A percentile compares a stretch with the other conserved stretches of the same genome.
phyloP scores from a whole-genome alignment of 2,113 vertebrate species.

The Hassar affinis region DNA sequence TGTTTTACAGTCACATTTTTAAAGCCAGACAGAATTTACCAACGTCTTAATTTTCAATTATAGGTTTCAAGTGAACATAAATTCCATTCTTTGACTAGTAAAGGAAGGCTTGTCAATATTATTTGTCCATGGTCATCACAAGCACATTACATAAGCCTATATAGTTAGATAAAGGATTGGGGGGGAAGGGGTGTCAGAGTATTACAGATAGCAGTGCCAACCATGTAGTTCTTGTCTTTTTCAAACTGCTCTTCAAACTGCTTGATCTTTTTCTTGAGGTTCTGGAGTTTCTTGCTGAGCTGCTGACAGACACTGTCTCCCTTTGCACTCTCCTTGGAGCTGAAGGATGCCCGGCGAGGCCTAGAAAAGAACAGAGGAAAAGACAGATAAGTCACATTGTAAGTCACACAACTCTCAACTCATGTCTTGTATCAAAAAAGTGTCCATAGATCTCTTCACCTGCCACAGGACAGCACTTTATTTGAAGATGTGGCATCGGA shows the following conservation, averaged over 20 bases:
- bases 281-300: constrained; percentile 93
- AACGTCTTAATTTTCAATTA: neutral
- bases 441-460: constrained; percentile 67
- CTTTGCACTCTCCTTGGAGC: constrained; percentile 89
- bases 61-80: neutral
- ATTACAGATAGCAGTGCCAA: constrained; percentile 49
- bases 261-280: constrained; percentile 90
- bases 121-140: neutral
- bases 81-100: neutral
- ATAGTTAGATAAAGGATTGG: neutral
- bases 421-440: neutral
- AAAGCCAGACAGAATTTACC: neutral
- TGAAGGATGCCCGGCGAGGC: constrained; percentile 87
- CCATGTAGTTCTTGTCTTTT: constrained; percentile 92
- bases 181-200: neutral
- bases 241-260: constrained; percentile 98
- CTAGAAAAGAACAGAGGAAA: constrained; percentile 63
- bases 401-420: neutral
- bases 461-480: constrained; percentile 84
- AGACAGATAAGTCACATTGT: neutral
- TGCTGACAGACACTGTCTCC: constrained; percentile 88
- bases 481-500: constrained; percentile 80
- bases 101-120: neutral
- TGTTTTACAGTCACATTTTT: neutral
- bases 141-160: neutral